phyloP scores from a whole-genome alignment of 2,113 vertebrate genomes.

The Stomatorhinus ivindoensis region DNA sequence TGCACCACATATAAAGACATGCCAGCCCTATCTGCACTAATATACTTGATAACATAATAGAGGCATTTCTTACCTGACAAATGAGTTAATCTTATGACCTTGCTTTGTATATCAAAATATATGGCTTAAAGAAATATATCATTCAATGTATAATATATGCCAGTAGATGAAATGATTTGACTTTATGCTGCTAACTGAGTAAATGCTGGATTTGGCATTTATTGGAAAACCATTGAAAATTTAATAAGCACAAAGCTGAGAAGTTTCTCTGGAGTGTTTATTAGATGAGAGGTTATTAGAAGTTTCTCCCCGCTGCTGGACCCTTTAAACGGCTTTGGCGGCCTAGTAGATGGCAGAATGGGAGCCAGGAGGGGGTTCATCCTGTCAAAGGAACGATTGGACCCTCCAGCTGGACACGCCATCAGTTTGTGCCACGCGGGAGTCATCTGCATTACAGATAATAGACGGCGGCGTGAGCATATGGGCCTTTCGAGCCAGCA shows the following conservation, averaged over 20 bases:
- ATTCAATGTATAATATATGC: neutral
- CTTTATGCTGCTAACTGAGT: neutral
- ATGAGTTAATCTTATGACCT: neutral
- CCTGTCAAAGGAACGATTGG: slow-evolving; percentile 14
- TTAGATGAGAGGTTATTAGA: neutral
- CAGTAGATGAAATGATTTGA: neutral
- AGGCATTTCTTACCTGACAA: neutral
- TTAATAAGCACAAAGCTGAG: slow-evolving; percentile 23
- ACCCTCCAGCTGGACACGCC: slow-evolving; percentile 22
- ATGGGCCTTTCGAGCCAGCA: slow-evolving; percentile 11
- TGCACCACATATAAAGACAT: neutral
- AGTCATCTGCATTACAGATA: slow-evolving; percentile 30
- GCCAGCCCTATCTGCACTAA: neutral
- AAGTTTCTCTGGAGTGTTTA: neutral
- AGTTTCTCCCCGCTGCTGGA: neutral
- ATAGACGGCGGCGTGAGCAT: slow-evolving; percentile 22
- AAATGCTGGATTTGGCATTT: neutral
- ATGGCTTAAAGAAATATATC: neutral
- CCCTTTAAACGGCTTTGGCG: neutral
- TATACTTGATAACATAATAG: neutral
- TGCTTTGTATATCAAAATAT: neutral
- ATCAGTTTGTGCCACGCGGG: slow-evolving; percentile 18
- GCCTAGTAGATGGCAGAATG: slow-evolving; percentile 16
- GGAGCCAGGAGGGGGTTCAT: slow-evolving; percentile 8
- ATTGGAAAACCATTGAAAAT: neutral